These are phyloP conservation scores for Prietella phreatophila DNA, from an alignment of 2,113 vertebrate genomes.

Conservation along the genomic window DNA sequence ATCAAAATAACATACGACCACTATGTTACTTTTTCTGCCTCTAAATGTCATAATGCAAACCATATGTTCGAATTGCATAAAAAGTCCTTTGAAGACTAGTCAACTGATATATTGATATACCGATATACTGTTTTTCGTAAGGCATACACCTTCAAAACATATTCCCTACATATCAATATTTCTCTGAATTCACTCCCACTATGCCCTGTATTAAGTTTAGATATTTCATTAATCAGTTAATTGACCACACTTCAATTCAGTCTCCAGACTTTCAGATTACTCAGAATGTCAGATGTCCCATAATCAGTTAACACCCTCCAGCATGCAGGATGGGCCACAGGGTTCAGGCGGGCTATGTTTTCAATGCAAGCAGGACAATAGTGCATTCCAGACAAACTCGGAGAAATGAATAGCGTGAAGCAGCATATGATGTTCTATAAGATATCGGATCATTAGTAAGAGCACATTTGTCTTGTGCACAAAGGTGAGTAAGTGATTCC, in stretches of 20 bases:
- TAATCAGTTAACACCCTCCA: neutral
- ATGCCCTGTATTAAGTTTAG: neutral
- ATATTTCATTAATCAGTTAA: conserved; percentile 28
- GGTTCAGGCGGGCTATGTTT: neutral
- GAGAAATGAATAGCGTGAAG: neutral
- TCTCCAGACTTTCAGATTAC: neutral
- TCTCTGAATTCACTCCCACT: neutral
- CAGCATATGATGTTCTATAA: conserved; percentile 17
- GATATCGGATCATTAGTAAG: conserved; percentile 17
- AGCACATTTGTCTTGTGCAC: conserved; percentile 2
- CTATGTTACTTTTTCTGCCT: neutral
- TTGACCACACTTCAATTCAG: neutral
- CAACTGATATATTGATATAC: neutral
- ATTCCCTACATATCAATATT: neutral
- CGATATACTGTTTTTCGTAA: neutral
- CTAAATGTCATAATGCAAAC: conserved; percentile 32
- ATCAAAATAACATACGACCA: neutral
- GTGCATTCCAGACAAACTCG: neutral
- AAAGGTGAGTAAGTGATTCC: conserved; percentile 2
- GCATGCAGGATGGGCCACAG: neutral
- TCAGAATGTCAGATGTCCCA: neutral
- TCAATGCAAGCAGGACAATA: conserved; percentile 9
- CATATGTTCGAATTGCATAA: conserved; percentile 20
- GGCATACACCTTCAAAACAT: neutral
- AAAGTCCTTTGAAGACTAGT: neutral